phyloP scores from a whole-genome alignment of 2,888 invertebrate genomes.

The Tribolium freemani region DNA sequence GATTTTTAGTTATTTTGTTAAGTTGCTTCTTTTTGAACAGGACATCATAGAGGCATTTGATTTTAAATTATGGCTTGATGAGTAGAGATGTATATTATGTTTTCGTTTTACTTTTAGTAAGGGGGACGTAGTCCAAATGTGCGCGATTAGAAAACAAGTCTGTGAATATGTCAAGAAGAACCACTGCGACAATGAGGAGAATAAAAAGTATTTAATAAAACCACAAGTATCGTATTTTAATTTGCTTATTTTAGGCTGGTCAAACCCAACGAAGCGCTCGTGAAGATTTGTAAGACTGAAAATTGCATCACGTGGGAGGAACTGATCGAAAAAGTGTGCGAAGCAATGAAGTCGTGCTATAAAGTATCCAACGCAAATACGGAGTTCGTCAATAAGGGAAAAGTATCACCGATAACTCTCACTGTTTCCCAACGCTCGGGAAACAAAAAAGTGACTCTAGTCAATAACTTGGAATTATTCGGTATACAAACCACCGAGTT shows the following conservation, averaged over 20 bases:
- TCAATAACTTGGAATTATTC: constrained; percentile 90
- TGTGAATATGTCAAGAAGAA: constrained; percentile 80
- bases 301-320: constrained; percentile 78
- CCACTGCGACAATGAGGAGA: constrained; percentile 69
- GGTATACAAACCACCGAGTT: constrained; percentile 86
- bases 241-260: constrained; percentile 68
- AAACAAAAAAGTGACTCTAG: constrained; percentile 92
- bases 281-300: constrained; percentile 65
- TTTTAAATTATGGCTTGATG: no score
- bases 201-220: constrained; percentile 54
- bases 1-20: no score
- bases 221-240: not conserved
- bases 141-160: constrained; percentile 77
- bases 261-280: constrained; percentile 70
- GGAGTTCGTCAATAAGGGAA: constrained; percentile 73
- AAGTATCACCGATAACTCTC: constrained; percentile 84
- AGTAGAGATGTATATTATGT: no score
- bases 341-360: constrained; percentile 81
- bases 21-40: no score
- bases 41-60: no score
- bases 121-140: constrained; percentile 62
- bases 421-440: constrained; percentile 83
- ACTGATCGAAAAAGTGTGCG: constrained; percentile 75
- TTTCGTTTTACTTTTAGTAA: constrained; percentile 54
- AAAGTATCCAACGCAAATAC: constrained; percentile 74